Base-by-base conservation (phyloP, 2,888 invertebrate genomes). In the Eupithecia tripunctaria region DNA sequence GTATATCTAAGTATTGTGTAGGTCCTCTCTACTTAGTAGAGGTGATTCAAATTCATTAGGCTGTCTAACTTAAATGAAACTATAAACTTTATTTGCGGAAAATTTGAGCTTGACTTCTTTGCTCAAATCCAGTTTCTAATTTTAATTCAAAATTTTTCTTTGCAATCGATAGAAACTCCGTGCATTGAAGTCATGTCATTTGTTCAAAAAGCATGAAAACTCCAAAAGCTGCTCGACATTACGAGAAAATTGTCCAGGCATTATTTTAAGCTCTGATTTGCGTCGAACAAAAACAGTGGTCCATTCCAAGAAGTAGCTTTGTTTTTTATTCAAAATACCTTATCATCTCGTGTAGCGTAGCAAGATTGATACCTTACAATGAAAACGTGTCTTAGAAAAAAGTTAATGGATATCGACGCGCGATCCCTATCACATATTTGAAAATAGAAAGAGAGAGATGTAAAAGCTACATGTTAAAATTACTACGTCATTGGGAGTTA, bases 401-500 rank as follows among this genome's bases (percentile, higher is more conserved):
- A 89, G 82, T 82, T 88, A 89, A 91, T 90, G 86, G 88, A 88
- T 85, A 83, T 86, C 82, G 83, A 86, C 64, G 27, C 70, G 79
- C 86, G 75, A 76, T 89, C 88, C 82, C 82, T 79, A 79, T 89
- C 85, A 65, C 76, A 74, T 75, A 36, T 74, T 60, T 74, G 77
- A 67, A 66, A 80, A 72, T 70, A 70, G 81, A 86, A 77, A 82
- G 86, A 86, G 87, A 82, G 86, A 86, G 87, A 89, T 70, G 77
- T 71, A 74, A 72, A 63, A 71, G 68, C 70, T 63, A 73, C 77
- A 77, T 72, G 76, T 81, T 86, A 82, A 89, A 90, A 88, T 85
- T 77, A 89, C 89, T 81, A 83, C 89, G 89, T 91, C 91, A 92
- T 87, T 86, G 87, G 86, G 85, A 80, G 83, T 86, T 87, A 84